These are phyloP conservation scores for Myopa testacea DNA, from an alignment of 2,888 invertebrate species.

Conservation along the genomic window DNA sequence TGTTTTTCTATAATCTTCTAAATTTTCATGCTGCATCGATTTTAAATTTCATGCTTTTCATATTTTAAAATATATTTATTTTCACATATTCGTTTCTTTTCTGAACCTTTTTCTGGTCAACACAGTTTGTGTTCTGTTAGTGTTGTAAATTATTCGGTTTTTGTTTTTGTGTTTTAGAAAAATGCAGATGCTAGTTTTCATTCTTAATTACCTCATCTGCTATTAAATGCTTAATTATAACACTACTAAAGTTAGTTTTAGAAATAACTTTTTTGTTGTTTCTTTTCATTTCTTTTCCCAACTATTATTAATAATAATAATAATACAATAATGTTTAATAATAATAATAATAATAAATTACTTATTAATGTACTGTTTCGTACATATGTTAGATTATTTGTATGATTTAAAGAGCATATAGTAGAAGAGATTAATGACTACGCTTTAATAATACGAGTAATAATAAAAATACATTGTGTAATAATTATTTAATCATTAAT, in stretches of 20 bases:
- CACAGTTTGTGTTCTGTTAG: background rate
- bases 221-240: conserved; percentile 29
- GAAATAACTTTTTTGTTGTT: background rate
- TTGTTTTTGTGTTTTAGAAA: background rate
- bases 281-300: background rate
- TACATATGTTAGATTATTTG: conserved; percentile 3
- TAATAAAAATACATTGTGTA: conserved; percentile 28
- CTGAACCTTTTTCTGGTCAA: background rate
- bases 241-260: background rate
- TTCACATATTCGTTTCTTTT: background rate
- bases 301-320: too few species aligned
- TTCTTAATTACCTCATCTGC: background rate
- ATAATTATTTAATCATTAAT: background rate
- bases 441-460: conserved; percentile 11
- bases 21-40: background rate
- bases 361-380: conserved; percentile 1
- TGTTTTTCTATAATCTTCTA: background rate
- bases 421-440: conserved; percentile 24
- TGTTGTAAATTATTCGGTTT: background rate
- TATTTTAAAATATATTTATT: background rate
- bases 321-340: too few species aligned
- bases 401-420: background rate
- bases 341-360: conserved; percentile 25
- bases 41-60: background rate
- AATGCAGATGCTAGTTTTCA: background rate